Base-by-base conservation (phyloP, 2,888 invertebrate genomes). In the Helicoverpa assulta region DNA sequence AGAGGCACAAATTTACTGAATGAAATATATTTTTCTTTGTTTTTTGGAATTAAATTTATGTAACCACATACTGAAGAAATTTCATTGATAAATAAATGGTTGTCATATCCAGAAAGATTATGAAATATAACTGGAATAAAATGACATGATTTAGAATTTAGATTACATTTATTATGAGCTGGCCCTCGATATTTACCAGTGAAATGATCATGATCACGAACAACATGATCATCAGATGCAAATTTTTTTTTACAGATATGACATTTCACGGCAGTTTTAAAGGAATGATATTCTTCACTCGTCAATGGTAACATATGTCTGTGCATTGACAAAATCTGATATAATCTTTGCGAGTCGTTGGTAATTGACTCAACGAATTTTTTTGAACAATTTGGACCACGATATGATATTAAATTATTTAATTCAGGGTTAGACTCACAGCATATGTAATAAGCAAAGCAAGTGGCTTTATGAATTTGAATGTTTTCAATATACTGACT, bases 81-180 rank as follows among this genome's bases (percentile, higher is more conserved):
- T 19, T 51, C 59, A 33, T 59, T 59, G 7, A 63, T 63, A 56
- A 56, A 56, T 40, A 37, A 37, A 37, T 56, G 56, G 18, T 19
- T 12, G 10, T 40, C 40, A 19, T 56, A 56, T 3, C 37, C 37
- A 10, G 52, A 52, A 10, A 52, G 19, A 18, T 52, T 52, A 52
- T 52, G 21, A 52, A 52, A n/a, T 12, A n/a, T 47, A n/a, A n/a
- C n/a, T 12, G 47, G 47, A 2, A 47, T 14, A 47, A 51, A 51
- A 10, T n/a, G 51, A 19, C 51, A 51, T 18, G 10, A 10, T 51
- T 18, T 51, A 8, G 19, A 51, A n/a, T 18, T 51, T 51, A 51
- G 8, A 51, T 51, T 47, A 47, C 47, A 47, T 6, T n/a, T 12
- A 12, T 8, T 12, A 14, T 47, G 47, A 10, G 51, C 51, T 19